Evolutionary conservation across 2,113 vertebrate species (phyloP), one percentile per base, ranked within the genome.

Genomic region (Aegotheles bennettii): DNA sequence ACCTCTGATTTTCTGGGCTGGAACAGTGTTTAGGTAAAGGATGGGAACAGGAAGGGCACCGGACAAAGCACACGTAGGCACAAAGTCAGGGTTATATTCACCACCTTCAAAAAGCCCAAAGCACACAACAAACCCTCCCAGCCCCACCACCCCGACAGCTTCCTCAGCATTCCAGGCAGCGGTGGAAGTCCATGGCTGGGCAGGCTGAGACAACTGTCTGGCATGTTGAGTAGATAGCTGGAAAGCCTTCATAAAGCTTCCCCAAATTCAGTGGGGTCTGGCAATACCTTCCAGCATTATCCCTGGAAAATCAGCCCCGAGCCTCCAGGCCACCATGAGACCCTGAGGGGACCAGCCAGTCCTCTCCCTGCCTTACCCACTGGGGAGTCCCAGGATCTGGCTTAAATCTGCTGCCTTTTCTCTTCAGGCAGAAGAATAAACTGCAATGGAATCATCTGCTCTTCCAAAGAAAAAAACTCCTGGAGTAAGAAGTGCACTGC

Each of bases 51-150:
- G 43, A 33, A 16, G 12, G 13, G 35, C n/a, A 28, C 26, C 8
- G 45, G 43, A 10, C 47, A 54, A 65, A 61, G 29, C 33, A 9
- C 20, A 5, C 0, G 5, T 3, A 38, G 48, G 60, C 43, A 36
- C 20, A 11, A 25, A 19, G 47, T 11, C 35, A 31, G 1, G 0
- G 12, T 79, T 47, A 8, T 29, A n/a, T 11, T 15, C 12, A 2
- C 31, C 11, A 7, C 29, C 45, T 53, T 59, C n/a, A 9, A 51
- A 47, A 50, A 48, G 6, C 16, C 4, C 26, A 15, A 9, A 35
- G 16, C 53, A 11, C 53, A 11, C 10, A 19, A 6, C 24, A 16
- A 26, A n/a, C 7, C 19, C 23, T 6, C 23, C 48, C 70, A 13
- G 16, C 16, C 29, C 31, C n/a, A 25, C 16, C 43, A 4, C 51